Conservation (phyloP, 2,113 vertebrate genomes). For the Aldabrachelys gigantea region DNA sequence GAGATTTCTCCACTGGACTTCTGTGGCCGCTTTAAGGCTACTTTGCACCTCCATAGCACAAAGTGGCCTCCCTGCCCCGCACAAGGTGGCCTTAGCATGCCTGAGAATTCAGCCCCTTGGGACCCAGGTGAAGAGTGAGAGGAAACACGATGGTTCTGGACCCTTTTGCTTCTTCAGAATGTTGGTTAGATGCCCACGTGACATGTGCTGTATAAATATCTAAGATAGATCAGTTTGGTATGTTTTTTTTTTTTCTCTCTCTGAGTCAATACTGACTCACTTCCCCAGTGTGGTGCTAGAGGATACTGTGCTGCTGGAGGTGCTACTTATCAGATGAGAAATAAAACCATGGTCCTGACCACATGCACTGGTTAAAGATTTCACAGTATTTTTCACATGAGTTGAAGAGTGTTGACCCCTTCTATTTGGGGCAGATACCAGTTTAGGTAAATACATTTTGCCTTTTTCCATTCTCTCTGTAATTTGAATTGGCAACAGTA, state of each 20-base stretch:
- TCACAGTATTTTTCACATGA: not conserved
- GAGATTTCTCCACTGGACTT: not conserved
- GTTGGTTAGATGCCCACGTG: not conserved
- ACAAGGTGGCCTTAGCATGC: rapidly evolving
- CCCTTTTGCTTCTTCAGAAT: rapidly evolving
- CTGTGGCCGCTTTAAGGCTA: not conserved
- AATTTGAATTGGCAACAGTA: not conserved
- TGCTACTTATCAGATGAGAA: not conserved
- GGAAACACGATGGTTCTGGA: not conserved
- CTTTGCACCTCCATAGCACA: not conserved
- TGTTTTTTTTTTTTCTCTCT: not conserved
- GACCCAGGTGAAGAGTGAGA: not conserved
- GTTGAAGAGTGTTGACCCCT: not conserved
- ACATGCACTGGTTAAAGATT: not conserved
- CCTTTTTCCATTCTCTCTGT: not conserved
- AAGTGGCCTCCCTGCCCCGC: too few species aligned
- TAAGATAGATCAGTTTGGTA: not conserved
- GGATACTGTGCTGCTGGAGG: constrained; percentile 5
- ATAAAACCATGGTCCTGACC: not conserved
- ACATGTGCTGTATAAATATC: not conserved
- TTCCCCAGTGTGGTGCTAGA: constrained; percentile 53
- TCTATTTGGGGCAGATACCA: not conserved
- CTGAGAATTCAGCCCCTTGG: not conserved
- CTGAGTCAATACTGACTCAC: not conserved
- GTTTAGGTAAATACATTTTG: not conserved